Percentiles rank a stretch among this genome's conserved stretches.
phyloP scores from a whole-genome alignment of 2,113 vertebrate genomes.

The Danio rerio region GRCz12tu NC_133190.1:31346501-31347000 shows the following conservation, averaged over 20 bases:
- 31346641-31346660: background rate
- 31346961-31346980: background rate
- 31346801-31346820: background rate
- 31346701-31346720: too few species aligned
- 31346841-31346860: background rate
- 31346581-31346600: background rate
- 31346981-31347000: slow-evolving; percentile 1
- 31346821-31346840: background rate
- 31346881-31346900: background rate
- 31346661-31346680: background rate
- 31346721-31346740: too few species aligned
- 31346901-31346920: slow-evolving; percentile 6
- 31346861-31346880: background rate
- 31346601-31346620: background rate
- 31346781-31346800: too few species aligned
- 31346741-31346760: too few species aligned
- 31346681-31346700: too few species aligned
- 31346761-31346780: too few species aligned
- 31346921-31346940: background rate
- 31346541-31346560: background rate
- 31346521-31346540: background rate
- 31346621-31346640: background rate
- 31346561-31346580: background rate
- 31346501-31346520: background rate
- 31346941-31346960: slow-evolving; percentile 7